Base-by-base conservation (phyloP, 2,797 vertebrate species). In the Xiphorhynchus erythropygius region DNA sequence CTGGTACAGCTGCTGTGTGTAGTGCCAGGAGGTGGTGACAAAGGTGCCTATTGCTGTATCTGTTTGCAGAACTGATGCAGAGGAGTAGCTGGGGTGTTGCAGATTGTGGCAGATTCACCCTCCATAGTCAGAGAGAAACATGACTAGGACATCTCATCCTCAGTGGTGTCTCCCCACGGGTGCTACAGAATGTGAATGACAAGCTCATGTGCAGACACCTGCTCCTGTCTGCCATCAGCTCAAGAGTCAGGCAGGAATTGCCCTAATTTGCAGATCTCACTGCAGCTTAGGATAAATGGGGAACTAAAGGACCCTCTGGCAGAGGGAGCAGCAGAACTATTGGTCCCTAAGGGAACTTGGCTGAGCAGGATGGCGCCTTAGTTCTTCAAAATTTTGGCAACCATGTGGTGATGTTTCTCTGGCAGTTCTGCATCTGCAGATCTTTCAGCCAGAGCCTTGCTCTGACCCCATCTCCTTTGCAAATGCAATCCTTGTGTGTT, bases 191-290 rank as follows among this genome's bases (percentile, higher is more conserved):
- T 18, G 39, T 47, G 15, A 3, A 46, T 46, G 41, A 80, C 35
- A 80, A 80, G 23, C 25, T n/a, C 35, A 37, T 0, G 0, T 55
- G 52, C 25, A 64, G 84, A 59, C 19, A 59, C 28, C 30, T 1
- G 1, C 55, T 92, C 13, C 56, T 62, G 39, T 44, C 80, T 69
- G n/a, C 24, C 11, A 9, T 35, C 25, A 63, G 44, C 41, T 68
- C 39, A 53, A 50, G 49, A 77, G 70, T 80, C 25, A 75, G 33
- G 64, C 18, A 60, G 47, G n/a, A 85, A 76, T 32, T 85, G 10
- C 24, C 24, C 16, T 60, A 41, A 46, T 57, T 85, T 49, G 18
- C 42, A 71, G 17, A 50, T 55, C 41, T 67, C 19, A 13, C 6
- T 65, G 57, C 0, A 5, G 7, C 5, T 83, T 73, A n/a, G 50